These are phyloP conservation scores for Neoarius graeffei DNA, from an alignment of 2,113 vertebrate genomes.

Conservation along the genomic window DNA sequence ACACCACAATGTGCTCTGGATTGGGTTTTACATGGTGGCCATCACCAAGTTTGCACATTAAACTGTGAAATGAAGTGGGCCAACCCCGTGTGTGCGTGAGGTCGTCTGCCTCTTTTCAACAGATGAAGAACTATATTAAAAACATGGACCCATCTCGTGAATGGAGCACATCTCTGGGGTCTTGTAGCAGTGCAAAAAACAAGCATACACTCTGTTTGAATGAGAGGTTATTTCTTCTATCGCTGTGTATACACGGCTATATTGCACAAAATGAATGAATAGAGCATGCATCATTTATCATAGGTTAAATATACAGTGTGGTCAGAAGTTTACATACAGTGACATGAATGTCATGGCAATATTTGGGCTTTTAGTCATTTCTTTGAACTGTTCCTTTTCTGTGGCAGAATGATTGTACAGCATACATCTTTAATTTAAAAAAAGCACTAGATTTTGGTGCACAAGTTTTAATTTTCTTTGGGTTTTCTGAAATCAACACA, in stretches of 20 bases:
- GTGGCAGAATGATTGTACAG: no score
- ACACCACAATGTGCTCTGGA: not conserved
- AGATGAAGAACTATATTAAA: constrained; percentile 32
- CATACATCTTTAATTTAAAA: no score
- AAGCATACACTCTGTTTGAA: not conserved
- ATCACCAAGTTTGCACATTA: constrained; percentile 17
- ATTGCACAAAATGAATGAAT: constrained; percentile 24
- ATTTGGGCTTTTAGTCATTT: no score
- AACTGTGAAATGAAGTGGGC: constrained; percentile 9
- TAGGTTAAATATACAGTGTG: not conserved
- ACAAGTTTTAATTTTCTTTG: no score
- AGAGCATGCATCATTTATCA: constrained; percentile 29
- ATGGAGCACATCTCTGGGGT: constrained; percentile 17
- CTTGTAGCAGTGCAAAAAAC: not conserved
- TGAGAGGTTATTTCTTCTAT: constrained; percentile 7
- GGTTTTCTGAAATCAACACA: no score
- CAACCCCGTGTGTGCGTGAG: not conserved
- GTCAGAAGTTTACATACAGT: no score
- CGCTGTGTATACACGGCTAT: not conserved
- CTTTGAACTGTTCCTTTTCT: no score
- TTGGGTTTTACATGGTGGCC: not conserved
- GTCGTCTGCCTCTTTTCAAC: constrained; percentile 21
- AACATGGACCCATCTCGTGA: not conserved
- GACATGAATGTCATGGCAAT: no score
- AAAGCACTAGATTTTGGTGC: no score